phyloP scores from a whole-genome alignment of 2,113 vertebrate species.

The Rutilus rutilus region DNA sequence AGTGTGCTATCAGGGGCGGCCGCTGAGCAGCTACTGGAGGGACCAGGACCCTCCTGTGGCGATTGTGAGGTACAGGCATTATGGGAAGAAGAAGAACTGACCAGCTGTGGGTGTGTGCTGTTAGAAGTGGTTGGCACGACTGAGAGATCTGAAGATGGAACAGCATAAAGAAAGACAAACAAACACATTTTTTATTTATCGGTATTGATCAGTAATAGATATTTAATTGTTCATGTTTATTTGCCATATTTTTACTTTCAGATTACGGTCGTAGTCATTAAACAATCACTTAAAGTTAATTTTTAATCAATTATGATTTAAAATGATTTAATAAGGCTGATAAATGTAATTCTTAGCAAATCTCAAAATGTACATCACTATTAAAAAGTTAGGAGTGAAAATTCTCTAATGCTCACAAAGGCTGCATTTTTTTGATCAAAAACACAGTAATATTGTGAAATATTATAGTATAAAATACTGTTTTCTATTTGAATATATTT shows the following conservation, averaged over 20 bases:
- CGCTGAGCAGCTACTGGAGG: constrained; percentile 83
- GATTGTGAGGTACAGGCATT: constrained; percentile 93
- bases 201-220: neutral
- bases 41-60: constrained; percentile 80
- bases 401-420: neutral
- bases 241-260: neutral
- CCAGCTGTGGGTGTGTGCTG: constrained; percentile 81
- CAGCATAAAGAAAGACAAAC: constrained; percentile 42
- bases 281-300: neutral
- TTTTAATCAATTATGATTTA: too few species aligned
- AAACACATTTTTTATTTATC: neutral
- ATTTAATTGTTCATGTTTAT: neutral
- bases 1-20: constrained; percentile 79
- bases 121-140: constrained; percentile 91
- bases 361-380: neutral
- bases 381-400: neutral
- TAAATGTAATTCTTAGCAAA: neutral
- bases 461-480: neutral
- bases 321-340: neutral
- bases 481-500: neutral
- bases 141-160: constrained; percentile 81
- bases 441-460: neutral
- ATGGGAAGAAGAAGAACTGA: constrained; percentile 80
- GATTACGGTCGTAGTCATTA: neutral
- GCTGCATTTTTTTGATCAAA: neutral